Base-by-base conservation (phyloP, 2,888 invertebrate genomes). In the Alcis repandata region DNA sequence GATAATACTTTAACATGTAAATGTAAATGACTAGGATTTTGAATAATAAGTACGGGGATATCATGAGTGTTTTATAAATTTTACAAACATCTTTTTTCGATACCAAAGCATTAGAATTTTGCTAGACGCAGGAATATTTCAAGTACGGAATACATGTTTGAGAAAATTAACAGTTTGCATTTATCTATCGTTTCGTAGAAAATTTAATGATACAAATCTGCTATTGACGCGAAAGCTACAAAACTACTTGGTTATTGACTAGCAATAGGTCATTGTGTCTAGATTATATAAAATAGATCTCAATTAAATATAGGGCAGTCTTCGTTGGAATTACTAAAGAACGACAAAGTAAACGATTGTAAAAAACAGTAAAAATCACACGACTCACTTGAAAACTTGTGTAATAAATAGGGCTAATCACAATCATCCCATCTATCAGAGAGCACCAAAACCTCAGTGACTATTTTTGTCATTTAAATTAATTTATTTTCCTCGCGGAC, bases 241-340 rank as follows among this genome's bases (percentile, higher is more conserved):
- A 87, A 85, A 84, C 88, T 89, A 88, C 75, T 64, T 77, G 59
- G 57, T 84, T 86, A 84, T 87, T 85, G 87, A 89, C 91, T 91
- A 91, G 87, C 82, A 85, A 87, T 85, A 88, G 83, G 84, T 88
- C 88, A 87, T 86, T 89, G 88, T 90, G 90, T 86, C 90, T 92
- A 92, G 85, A 86, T 89, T 90, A 91, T 91, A 92, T 89, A 92
- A 92, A 92, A 92, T 92, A 92, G 89, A 90, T 91, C 84, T 91
- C 90, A 91, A 91, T 91, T 92, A 92, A 91, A 88, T 90, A 90
- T 92, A 92, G 91, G 92, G 91, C 92, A 93, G 92, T 92, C 92
- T 92, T 92, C 84, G 89, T 91, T 92, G 92, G 91, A 91, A 87
- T 90, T 89, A 90, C 90, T 89, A 90, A 88, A 89, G 85, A 89